Evolutionary conservation across 1,140 invertebrate genomes (phyloP).

Genomic region (Drosophila melanica): DNA sequence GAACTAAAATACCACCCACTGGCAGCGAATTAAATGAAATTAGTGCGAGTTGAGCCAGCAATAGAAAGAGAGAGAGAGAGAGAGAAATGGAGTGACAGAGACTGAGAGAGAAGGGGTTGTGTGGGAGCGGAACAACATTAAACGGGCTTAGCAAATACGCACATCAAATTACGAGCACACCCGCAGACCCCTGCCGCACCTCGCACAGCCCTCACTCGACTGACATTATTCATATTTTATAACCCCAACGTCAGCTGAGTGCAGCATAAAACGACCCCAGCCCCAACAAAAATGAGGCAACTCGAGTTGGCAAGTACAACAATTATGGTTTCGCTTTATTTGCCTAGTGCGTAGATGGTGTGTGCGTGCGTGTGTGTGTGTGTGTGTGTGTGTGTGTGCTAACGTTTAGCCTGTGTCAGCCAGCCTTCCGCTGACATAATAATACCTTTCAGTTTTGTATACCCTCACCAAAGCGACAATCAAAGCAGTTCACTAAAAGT

Average conservation of each 20-base stretch:
- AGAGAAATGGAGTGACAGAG: not conserved
- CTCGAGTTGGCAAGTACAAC: conserved; percentile 73
- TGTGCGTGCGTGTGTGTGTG: conserved; percentile 3
- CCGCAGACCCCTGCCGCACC: not conserved
- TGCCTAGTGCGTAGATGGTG: conserved; percentile 26
- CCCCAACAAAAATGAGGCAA: conserved; percentile 50
- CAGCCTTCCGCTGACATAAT: conserved; percentile 60
- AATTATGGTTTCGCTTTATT: conserved; percentile 79
- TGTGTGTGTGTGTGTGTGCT: conserved; percentile 11
- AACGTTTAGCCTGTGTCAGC: conserved; percentile 65
- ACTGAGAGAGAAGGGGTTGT: not conserved
- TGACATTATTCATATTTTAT: conserved; percentile 80
- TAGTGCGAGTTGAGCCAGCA: conserved; percentile 42
- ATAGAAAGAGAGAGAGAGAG: not conserved
- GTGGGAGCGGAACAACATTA: conserved; percentile 40
- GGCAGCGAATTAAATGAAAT: conserved; percentile 73
- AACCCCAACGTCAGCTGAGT: conserved; percentile 52
- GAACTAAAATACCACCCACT: conserved; percentile 37
- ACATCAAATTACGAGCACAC: conserved; percentile 57
- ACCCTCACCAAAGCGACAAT: conserved; percentile 24
- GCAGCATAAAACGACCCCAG: conserved; percentile 53
- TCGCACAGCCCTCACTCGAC: conserved; percentile 11
- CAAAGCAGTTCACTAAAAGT: conserved; percentile 17
- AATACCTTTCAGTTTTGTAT: conserved; percentile 66
- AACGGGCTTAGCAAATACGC: conserved; percentile 76